Base-by-base conservation (phyloP, 1,140 invertebrate species). In the Idris sp. region DNA sequence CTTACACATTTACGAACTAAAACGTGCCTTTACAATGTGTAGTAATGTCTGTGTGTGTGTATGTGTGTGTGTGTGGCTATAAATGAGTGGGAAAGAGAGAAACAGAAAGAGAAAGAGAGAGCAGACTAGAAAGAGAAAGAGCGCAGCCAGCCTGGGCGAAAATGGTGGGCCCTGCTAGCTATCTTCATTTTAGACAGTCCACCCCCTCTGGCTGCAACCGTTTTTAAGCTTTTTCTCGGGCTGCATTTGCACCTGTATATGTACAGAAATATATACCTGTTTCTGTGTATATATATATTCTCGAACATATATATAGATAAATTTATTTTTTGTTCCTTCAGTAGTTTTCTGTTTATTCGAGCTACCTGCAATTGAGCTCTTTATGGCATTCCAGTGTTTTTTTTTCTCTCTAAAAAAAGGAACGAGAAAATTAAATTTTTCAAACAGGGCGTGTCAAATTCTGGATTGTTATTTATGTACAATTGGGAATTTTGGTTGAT, bases 271-370 rank as follows among this genome's bases (percentile, higher is more conserved):
- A 4, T 1, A 28, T 28, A 28, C n/a, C n/a, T n/a, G n/a, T n/a
- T n/a, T n/a, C n/a, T 28, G 4, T 28, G 26, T 1, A 28, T 40
- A 2, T 54, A 13, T 54, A 28, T 65, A 15, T 44, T 64, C 38
- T 6, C 16, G 13, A 19, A 15, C 16, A 15, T 16, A 13, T n/a
- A 26, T 7, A 2, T 13, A 8, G 4, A 35, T 49, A 19, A 9
- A 11, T 36, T 1, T 49, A 31, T 33, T 33, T 43, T 4, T 31
- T 31, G 18, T 46, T 35, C 7, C 33, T 36, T 8, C 10, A 4
- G 76, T 79, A 86, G 86, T 85, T 88, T 86, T 86, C 87, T 87
- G 88, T 89, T 87, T 87, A 79, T 81, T 80, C 81, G 82, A 81
- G 79, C 82, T 85, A 83, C 82, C 84, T 84, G 85, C 86, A 85